phyloP scores from a whole-genome alignment of 2,888 invertebrate species.

The Bombyx huttoni region DNA sequence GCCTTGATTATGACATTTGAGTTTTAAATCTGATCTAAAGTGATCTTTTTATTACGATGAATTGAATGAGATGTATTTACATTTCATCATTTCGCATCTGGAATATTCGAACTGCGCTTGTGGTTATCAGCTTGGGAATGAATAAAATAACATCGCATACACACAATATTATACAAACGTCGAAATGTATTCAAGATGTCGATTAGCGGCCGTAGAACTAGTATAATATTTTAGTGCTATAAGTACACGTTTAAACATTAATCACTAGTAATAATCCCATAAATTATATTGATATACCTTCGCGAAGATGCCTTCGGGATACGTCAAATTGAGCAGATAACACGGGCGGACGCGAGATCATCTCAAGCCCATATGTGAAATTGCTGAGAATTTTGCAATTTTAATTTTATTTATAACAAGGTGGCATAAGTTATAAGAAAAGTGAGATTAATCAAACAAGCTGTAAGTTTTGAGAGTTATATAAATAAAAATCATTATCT shows the following conservation, averaged over 20 bases:
- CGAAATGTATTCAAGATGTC: no score
- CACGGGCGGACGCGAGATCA: conserved; percentile 45
- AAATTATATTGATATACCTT: conserved; percentile 62
- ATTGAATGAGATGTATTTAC: no score
- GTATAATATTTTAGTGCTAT: conserved; percentile 17
- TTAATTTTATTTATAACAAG: conserved; percentile 69
- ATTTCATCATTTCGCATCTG: no score
- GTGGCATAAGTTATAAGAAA: conserved; percentile 18
- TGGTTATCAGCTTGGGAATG: no score
- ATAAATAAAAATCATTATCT: no score
- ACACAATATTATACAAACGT: no score
- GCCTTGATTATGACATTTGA: background rate
- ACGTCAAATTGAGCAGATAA: conserved; percentile 60
- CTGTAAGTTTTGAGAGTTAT: background rate
- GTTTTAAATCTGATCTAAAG: background rate
- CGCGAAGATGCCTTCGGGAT: conserved; percentile 41
- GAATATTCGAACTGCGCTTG: no score
- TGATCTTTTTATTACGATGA: background rate
- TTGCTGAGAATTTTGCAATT: conserved; percentile 69
- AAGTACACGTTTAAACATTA: conserved; percentile 47
- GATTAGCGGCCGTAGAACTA: background rate
- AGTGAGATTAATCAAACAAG: conserved; percentile 9
- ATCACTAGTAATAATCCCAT: conserved; percentile 58
- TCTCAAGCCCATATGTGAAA: conserved; percentile 69
- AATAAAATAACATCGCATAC: no score